These are phyloP conservation scores for Lagenorhynchus albirostris DNA, from an alignment of 2,113 vertebrate species.

Conservation along the genomic window DNA sequence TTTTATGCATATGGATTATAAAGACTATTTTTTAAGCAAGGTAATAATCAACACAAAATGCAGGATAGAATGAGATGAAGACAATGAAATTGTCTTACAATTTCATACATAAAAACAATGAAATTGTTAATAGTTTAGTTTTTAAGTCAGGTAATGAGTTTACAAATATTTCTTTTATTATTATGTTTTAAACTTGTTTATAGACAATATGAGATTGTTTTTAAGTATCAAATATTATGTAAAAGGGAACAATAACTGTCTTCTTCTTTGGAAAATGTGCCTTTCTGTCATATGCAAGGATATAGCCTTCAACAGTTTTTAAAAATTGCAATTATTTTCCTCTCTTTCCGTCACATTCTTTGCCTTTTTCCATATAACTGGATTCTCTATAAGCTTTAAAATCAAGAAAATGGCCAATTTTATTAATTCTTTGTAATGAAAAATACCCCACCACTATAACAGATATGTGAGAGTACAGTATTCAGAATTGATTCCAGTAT, in stretches of 20 bases:
- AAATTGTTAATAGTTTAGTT: neutral
- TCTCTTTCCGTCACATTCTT: neutral
- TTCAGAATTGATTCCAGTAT: conserved; percentile 60
- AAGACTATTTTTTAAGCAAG: neutral
- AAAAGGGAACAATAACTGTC: neutral
- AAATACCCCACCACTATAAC: conserved; percentile 50
- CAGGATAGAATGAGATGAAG: neutral
- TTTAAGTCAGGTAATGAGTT: neutral
- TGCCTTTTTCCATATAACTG: neutral
- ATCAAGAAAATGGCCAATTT: conserved; percentile 25
- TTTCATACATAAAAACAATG: neutral
- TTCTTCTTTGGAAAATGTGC: neutral
- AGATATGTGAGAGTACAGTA: conserved; percentile 39
- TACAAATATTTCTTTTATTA: neutral
- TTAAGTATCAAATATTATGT: neutral
- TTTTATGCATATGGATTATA: neutral
- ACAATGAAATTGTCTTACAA: too few species aligned
- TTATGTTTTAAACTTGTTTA: neutral
- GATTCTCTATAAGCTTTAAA: neutral
- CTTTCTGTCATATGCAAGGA: neutral
- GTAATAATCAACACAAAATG: neutral
- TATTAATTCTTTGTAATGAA: conserved; percentile 49
- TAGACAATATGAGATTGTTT: neutral
- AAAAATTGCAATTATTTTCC: neutral
- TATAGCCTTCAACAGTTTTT: neutral